Base-by-base conservation (phyloP, 2,113 vertebrate genomes). In the Catharus minimus region DNA sequence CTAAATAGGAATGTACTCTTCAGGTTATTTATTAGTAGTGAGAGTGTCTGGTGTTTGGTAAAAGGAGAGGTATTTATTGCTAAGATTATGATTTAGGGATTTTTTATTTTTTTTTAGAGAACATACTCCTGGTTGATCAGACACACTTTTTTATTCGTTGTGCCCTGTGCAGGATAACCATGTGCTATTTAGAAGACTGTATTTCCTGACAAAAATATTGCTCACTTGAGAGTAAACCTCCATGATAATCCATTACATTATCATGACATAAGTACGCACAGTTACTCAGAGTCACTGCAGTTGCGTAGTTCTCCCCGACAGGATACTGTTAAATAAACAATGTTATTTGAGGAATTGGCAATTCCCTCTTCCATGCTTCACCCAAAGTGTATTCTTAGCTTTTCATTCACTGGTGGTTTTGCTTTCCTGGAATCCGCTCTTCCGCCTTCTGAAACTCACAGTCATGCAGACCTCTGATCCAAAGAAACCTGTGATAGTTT, bases 251-350 rank as follows among this genome's bases (percentile, higher is more conserved):
- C 27, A 24, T 68, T 50, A 36, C 28, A 30, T 84, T 53, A 57
- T 39, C 30, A 6, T 78, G 86, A 67, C 57, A 9, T 44, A 13
- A 75, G 9, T 52, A 61, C 0, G 10, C 46, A n/a, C 64, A 83
- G 79, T 75, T 76, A 15, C 81, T 82, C 79, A 33, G 14, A 84
- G 49, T 71, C 44, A 38, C 23, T 82, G 49, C 73, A 57, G 44
- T 83, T 77, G 26, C 4, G 3, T 41, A 39, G 36, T 60, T 83
- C 27, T 22, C 17, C 49, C 19, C 28, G 21, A 26, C 58, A 77
- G 81, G 83, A 89, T 91, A n/a, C 71, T 85, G 49, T 79, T 91
- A 88, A 90, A 74, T 92, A 95, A 95, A 87, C 66, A 69, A 36
- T 1, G 7, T 65, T 92, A 56, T 83, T 89, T 94, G 61, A 83